Conservation (phyloP, 2,797 vertebrate genomes). For the Typhlichthys eigenmanni region DNA sequence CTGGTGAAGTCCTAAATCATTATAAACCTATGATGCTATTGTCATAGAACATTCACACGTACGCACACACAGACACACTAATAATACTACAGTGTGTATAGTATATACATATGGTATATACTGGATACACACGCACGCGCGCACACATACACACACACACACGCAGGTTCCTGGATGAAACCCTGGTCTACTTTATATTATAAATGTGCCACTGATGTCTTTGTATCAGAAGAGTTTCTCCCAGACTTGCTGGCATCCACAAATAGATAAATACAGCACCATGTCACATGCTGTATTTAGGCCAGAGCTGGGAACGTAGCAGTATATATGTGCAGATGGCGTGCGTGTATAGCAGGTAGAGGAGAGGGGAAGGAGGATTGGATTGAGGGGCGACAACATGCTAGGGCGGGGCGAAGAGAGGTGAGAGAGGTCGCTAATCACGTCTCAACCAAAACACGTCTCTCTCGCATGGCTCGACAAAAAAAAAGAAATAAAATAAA, state of each 20-base stretch:
- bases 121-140: neutral
- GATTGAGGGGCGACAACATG: too few relatives aligned
- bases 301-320: slow-evolving; percentile 5
- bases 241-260: slow-evolving; percentile 41
- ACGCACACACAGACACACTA: slow-evolving; percentile 14
- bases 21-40: slow-evolving; percentile 55
- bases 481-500: neutral
- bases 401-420: too few relatives aligned
- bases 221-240: slow-evolving; percentile 30
- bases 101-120: neutral
- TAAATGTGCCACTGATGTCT: neutral
- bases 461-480: neutral
- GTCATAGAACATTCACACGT: slow-evolving; percentile 44
- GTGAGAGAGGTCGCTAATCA: neutral
- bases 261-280: slow-evolving; percentile 55
- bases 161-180: neutral
- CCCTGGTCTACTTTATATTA: neutral
- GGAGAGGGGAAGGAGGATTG: too few relatives aligned
- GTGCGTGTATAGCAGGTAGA: too few relatives aligned
- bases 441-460: neutral
- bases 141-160: too few relatives aligned
- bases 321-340: too few relatives aligned
- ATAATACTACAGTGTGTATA: slow-evolving; percentile 32
- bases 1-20: slow-evolving; percentile 59
- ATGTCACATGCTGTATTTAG: slow-evolving; percentile 56